Conservation (phyloP, 2,888 invertebrate species). For the Ferrisia virgata region DNA sequence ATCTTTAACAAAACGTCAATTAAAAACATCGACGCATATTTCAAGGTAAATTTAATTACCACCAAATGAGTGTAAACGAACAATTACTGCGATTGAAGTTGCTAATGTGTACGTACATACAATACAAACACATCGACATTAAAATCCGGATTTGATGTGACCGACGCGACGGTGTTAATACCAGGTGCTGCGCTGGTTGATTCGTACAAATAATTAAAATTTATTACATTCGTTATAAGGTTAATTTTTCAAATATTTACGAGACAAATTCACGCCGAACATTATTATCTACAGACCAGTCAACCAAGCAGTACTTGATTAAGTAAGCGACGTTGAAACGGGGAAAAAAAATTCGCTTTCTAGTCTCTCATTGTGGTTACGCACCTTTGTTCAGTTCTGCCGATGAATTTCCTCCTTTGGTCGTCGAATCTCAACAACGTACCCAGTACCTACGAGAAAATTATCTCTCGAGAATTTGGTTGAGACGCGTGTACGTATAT, state of each 20-base stretch:
- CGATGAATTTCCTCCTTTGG: background rate
- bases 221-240: background rate
- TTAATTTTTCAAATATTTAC: background rate
- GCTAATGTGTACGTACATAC: background rate
- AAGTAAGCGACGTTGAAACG: background rate
- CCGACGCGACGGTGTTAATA: background rate
- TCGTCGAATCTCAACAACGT: background rate
- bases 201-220: background rate
- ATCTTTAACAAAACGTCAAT: too few relatives aligned
- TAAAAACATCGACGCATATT: background rate
- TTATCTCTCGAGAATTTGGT: background rate
- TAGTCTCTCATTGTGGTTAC: background rate
- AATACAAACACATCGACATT: background rate
- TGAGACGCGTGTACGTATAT: background rate
- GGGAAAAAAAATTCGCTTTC: background rate
- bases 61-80: background rate
- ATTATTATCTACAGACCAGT: background rate
- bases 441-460: background rate
- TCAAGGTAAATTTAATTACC: background rate
- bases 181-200: background rate
- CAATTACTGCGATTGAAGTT: background rate
- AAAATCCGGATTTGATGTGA: background rate
- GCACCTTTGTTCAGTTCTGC: too few relatives aligned
- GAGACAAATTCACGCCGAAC: background rate
- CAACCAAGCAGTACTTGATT: background rate